Evolutionary conservation across 2,113 vertebrate genomes (phyloP).

Genomic region (Balaeniceps rex): DNA sequence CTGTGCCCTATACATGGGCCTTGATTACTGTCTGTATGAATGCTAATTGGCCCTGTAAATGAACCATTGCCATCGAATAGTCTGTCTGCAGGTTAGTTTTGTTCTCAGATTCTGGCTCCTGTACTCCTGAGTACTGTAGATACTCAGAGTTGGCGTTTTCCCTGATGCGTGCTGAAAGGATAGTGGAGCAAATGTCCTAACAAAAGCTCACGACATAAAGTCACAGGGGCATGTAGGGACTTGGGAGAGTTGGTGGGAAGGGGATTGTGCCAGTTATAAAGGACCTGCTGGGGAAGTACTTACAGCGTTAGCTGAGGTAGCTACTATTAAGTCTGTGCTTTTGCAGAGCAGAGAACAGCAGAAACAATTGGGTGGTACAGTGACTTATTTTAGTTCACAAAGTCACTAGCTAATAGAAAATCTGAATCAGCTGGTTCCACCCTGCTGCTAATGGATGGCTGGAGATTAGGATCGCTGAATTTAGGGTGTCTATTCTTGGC

Average conservation of each 20-base stretch:
- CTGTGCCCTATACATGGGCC: neutral
- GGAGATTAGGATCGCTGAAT: conserved; percentile 56
- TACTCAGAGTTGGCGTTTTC: neutral
- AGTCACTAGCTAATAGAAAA: conserved; percentile 56
- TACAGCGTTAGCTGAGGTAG: neutral
- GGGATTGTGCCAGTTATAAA: neutral
- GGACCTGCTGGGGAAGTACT: neutral
- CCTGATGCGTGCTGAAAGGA: neutral
- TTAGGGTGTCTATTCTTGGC: conserved; percentile 64
- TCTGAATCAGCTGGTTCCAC: conserved; percentile 55
- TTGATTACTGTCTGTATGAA: neutral
- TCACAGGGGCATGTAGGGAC: neutral
- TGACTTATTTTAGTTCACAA: conserved; percentile 52
- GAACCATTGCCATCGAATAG: accelerated
- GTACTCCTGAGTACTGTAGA: too few species aligned
- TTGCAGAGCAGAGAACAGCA: neutral
- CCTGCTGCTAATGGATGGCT: conserved; percentile 57
- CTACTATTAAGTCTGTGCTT: neutral
- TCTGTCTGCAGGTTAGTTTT: neutral
- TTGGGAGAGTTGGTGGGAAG: neutral
- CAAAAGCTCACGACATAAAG: neutral
- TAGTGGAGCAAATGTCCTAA: neutral
- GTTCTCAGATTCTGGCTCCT: neutral
- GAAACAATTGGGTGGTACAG: conserved; percentile 48
- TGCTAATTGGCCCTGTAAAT: too few species aligned